Conservation (phyloP, 2,888 invertebrate genomes). For the Tinea pellionella region DNA sequence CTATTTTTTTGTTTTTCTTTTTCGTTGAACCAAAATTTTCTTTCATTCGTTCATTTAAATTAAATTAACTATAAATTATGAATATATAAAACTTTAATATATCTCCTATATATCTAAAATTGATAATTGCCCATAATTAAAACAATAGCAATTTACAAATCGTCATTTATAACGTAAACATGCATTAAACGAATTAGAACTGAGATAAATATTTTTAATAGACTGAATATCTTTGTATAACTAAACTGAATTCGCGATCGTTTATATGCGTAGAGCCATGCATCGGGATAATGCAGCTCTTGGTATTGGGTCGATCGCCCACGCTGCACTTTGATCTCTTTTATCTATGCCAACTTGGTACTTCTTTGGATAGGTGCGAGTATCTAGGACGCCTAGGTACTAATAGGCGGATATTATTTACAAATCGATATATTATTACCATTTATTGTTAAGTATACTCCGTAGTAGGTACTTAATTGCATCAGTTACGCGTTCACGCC, state of each 20-base stretch:
- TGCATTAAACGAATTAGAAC: too few species aligned
- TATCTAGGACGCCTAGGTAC: constrained; percentile 51
- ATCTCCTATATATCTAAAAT: too few species aligned
- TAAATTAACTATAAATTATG: background rate
- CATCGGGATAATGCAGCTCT: constrained; percentile 18
- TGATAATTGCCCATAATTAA: too few species aligned
- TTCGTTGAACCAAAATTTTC: background rate
- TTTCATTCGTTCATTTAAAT: background rate
- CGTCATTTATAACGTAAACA: too few species aligned
- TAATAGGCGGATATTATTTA: constrained; percentile 22
- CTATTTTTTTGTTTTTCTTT: constrained; percentile 4
- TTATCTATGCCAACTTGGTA: constrained; percentile 65
- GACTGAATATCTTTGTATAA: background rate
- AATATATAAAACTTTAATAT: too few species aligned
- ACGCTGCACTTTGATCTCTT: constrained; percentile 64
- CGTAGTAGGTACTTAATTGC: too few species aligned
- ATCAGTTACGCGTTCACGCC: too few species aligned
- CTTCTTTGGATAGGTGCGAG: constrained; percentile 41
- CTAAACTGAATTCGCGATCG: background rate
- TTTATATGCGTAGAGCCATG: background rate
- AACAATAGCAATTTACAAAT: too few species aligned
- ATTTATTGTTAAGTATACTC: too few species aligned
- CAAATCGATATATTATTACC: background rate
- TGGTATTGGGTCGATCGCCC: constrained; percentile 65
- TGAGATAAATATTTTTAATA: background rate